Base-by-base conservation (phyloP, 2,797 vertebrate species). In the Australoheros facetus region DNA sequence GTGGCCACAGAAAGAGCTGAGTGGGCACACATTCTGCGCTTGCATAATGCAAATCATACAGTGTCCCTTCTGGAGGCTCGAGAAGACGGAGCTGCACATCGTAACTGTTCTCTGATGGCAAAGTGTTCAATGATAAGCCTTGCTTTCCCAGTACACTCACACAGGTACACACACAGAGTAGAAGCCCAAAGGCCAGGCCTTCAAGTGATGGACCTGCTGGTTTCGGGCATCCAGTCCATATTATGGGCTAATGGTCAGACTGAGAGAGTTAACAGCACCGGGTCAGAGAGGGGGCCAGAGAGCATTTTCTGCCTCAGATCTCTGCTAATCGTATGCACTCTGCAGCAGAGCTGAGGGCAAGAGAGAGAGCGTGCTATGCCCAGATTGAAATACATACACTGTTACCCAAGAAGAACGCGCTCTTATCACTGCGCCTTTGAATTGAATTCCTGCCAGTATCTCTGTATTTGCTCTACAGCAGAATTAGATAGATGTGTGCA, bases 41-140 rank as follows among this genome's bases (percentile, higher is more conserved):
- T 97, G 95, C 94, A 90, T 96, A 95, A 96, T 95, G 94, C 95
- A 96, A 93, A 89, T 86, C 92, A 66, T 95, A 94, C 93, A 92
- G 85, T 84, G 90, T 85, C 89, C 89, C 91, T 87, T 66, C 90
- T 88, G 92, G 93, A 92, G 91, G 64, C 81, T 79, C 7, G 73
- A 85, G 87, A 70, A 86, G 81, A 73, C 87, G 80, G 80, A 90
- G 86, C 84, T 84, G 82, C 81, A 83, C 58, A 19, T 85, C 7
- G 56, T 81, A 55, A 12, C 32, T 7, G 7, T 79, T 84, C 74
- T 71, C 30, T 75, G 64, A 12, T 55, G 69, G n/a, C 56, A 55
- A 45, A 74, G 78, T 75, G 81, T 78, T n/a, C 2, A 75, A 71
- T 69, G 78, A 82, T 71, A 75, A 84, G 80, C 66, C 56, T 56